Conservation (phyloP, 1,140 invertebrate genomes). For the Hyles vespertilio region DNA sequence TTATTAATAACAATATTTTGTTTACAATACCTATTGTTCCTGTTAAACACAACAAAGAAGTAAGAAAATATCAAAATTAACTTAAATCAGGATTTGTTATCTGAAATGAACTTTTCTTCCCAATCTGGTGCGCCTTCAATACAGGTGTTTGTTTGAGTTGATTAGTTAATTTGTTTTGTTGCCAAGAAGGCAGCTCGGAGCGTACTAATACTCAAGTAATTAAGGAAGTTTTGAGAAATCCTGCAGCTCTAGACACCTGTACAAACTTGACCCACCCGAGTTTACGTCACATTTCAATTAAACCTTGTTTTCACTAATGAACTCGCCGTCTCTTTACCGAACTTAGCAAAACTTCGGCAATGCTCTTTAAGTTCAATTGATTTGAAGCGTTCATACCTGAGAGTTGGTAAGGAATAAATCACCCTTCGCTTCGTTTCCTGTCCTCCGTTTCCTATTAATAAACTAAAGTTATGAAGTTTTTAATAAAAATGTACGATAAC, state of each 20-base stretch:
- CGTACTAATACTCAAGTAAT: conserved; percentile 9
- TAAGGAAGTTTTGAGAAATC: conserved; percentile 16
- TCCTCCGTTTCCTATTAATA: conserved; percentile 11
- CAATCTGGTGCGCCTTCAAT: not conserved
- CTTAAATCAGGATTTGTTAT: too few relatives aligned
- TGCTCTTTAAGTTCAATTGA: conserved; percentile 29
- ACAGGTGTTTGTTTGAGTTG: not conserved
- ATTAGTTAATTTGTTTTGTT: too few relatives aligned
- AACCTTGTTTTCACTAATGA: conserved; percentile 43
- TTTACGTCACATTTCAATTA: conserved; percentile 53
- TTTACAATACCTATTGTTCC: too few relatives aligned
- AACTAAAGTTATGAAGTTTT: conserved; percentile 27
- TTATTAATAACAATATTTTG: conserved; percentile 6
- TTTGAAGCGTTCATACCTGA: too few relatives aligned
- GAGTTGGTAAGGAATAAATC: too few relatives aligned
- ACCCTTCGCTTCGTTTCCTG: too few relatives aligned
- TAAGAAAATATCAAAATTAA: too few relatives aligned
- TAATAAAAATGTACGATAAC: conserved; percentile 38
- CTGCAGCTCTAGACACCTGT: conserved; percentile 14
- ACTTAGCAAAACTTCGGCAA: conserved; percentile 36
- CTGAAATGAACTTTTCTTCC: too few relatives aligned
- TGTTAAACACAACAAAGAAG: too few relatives aligned
- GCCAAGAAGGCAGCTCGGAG: not conserved
- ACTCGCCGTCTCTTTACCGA: conserved; percentile 30
- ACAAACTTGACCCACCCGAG: conserved; percentile 13